Conservation (phyloP, 2,888 invertebrate genomes). For the Synergus japonicus region DNA sequence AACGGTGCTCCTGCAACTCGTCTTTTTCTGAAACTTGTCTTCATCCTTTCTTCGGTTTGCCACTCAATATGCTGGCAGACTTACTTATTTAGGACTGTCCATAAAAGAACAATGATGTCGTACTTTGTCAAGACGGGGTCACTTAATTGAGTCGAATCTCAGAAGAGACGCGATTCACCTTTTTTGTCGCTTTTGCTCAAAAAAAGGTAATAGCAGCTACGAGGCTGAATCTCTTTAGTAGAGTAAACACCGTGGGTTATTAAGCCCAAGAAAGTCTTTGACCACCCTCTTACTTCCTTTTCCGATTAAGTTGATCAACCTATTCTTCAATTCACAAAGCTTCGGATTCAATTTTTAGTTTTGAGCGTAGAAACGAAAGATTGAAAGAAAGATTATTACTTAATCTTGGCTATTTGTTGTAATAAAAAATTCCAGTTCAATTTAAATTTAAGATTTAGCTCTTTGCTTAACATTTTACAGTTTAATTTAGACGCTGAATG, state of each 20-base stretch:
- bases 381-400: too few species aligned
- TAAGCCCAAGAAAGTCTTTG: background rate
- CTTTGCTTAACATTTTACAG: background rate
- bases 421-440: background rate
- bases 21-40: slow-evolving; percentile 58
- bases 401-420: too few species aligned
- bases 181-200: slow-evolving; percentile 18
- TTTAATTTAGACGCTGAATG: background rate
- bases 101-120: slow-evolving; percentile 74
- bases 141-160: slow-evolving; percentile 74
- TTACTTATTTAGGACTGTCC: slow-evolving; percentile 68
- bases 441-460: background rate
- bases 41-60: slow-evolving; percentile 64
- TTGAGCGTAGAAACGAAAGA: background rate
- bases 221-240: slow-evolving; percentile 4
- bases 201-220: background rate
- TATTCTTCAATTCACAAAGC: background rate
- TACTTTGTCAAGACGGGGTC: slow-evolving; percentile 70
- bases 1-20: slow-evolving; percentile 44
- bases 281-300: background rate
- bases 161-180: slow-evolving; percentile 54
- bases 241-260: background rate
- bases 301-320: background rate
- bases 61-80: slow-evolving; percentile 68
- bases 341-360: background rate